These are phyloP conservation scores for Drosophila burlai DNA, from an alignment of 1,140 invertebrate species.

Conservation along the genomic window DNA sequence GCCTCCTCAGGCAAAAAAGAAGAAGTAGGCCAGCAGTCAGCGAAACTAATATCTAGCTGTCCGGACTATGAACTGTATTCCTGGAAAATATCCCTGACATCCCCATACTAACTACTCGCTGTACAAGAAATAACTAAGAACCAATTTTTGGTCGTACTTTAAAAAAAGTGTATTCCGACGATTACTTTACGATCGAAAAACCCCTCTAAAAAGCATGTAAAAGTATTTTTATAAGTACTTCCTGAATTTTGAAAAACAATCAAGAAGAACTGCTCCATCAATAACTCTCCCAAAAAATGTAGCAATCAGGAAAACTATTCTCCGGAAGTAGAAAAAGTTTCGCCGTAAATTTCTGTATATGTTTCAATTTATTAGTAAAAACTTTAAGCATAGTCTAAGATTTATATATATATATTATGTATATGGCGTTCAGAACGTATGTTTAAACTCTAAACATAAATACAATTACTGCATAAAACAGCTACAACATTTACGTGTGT, in stretches of 20 bases:
- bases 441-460: constrained; percentile 66
- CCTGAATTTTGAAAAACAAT: background rate
- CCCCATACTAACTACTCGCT: background rate
- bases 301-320: background rate
- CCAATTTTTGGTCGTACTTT: background rate
- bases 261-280: background rate
- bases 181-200: constrained; percentile 5
- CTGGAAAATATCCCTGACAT: background rate
- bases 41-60: background rate
- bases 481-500: constrained; percentile 60
- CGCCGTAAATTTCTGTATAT: constrained; percentile 41
- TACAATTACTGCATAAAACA: constrained; percentile 64
- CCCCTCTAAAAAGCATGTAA: background rate
- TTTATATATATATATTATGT: constrained; percentile 46
- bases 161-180: background rate
- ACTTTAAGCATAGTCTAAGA: constrained; percentile 70
- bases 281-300: background rate
- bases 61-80: background rate
- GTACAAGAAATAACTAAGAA: background rate
- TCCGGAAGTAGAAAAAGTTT: constrained; percentile 17
- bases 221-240: background rate
- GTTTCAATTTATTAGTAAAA: constrained; percentile 71
- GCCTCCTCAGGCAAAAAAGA: constrained; percentile 88
- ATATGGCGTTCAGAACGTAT: constrained; percentile 79
- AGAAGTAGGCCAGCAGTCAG: constrained; percentile 47